A percentile compares a stretch with the other conserved stretches of the same genome.
These are phyloP conservation scores for Platycheirus albimanus DNA, from an alignment of 2,888 invertebrate genomes.

Conservation along the genomic window DNA sequence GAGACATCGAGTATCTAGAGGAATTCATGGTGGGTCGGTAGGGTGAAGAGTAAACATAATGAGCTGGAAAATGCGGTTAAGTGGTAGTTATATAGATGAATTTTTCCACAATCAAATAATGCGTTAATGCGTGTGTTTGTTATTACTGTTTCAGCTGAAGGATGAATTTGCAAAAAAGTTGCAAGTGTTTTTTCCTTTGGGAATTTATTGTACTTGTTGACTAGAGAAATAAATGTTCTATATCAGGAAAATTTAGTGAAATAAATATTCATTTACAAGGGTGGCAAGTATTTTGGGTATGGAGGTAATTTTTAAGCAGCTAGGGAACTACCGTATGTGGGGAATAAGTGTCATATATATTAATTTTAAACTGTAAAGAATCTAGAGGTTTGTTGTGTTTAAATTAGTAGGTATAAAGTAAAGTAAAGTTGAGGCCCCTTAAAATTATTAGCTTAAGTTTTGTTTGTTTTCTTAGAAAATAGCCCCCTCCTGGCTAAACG, in stretches of 20 bases:
- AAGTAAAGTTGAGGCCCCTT: too few species aligned
- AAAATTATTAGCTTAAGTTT: too few species aligned
- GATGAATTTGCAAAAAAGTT: constrained; percentile 57
- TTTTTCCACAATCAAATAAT: constrained; percentile 69
- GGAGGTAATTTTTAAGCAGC: constrained; percentile 37
- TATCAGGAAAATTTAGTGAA: constrained; percentile 49
- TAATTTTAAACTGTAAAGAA: too few species aligned
- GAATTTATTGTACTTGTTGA: constrained; percentile 64
- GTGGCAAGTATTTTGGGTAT: background rate
- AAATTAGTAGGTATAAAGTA: too few species aligned
- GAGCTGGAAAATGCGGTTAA: constrained; percentile 66
- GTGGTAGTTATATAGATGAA: constrained; percentile 70
- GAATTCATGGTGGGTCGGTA: background rate
- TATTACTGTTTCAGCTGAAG: constrained; percentile 1
- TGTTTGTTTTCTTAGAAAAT: too few species aligned
- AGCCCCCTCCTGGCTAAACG: too few species aligned
- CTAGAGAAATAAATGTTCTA: constrained; percentile 54
- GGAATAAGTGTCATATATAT: too few species aligned
- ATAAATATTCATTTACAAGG: constrained; percentile 47
- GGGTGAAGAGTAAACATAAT: constrained; percentile 1
- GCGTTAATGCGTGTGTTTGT: background rate
- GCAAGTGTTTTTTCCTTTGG: constrained; percentile 58
- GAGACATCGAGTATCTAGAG: constrained; percentile 27
- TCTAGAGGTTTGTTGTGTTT: too few species aligned
- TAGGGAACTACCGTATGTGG: too few species aligned